phyloP scores from a whole-genome alignment of 2,113 vertebrate species.

The Limanda limanda region DNA sequence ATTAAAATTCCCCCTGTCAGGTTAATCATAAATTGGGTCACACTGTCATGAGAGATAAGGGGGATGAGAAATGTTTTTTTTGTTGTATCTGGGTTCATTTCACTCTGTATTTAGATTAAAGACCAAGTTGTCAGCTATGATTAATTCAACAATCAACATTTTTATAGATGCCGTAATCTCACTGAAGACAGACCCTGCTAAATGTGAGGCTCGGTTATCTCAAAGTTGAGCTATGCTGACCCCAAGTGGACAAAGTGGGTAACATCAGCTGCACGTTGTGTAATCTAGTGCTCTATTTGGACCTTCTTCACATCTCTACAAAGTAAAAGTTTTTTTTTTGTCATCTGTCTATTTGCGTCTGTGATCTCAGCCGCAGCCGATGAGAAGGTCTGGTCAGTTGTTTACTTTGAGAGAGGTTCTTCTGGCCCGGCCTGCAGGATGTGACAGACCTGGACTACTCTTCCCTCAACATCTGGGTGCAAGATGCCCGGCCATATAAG shows the following conservation, averaged over 20 bases:
- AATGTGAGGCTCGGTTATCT: background rate
- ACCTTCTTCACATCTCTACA: background rate
- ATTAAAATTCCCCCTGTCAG: background rate
- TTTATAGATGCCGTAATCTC: background rate
- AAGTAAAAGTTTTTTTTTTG: background rate
- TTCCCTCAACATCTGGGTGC: slow-evolving; percentile 66
- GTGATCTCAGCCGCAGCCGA: slow-evolving; percentile 18
- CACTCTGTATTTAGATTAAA: background rate
- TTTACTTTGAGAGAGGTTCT: slow-evolving; percentile 47
- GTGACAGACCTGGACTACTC: slow-evolving; percentile 37
- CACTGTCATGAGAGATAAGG: background rate
- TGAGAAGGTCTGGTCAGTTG: slow-evolving; percentile 18
- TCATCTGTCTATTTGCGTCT: slow-evolving; percentile 24
- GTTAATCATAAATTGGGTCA: background rate
- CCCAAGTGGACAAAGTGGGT: slow-evolving; percentile 59
- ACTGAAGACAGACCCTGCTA: background rate
- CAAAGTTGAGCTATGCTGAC: slow-evolving; percentile 51
- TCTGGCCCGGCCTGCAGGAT: slow-evolving; percentile 24
- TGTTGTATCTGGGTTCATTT: no score
- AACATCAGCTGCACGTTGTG: background rate
- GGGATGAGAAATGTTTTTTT: background rate
- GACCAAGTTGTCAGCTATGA: background rate
- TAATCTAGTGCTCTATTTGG: background rate
- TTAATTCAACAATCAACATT: background rate
- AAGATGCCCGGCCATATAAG: slow-evolving; percentile 61